Conservation (phyloP, 2,888 invertebrate genomes). For the Abscondita cerata region DNA sequence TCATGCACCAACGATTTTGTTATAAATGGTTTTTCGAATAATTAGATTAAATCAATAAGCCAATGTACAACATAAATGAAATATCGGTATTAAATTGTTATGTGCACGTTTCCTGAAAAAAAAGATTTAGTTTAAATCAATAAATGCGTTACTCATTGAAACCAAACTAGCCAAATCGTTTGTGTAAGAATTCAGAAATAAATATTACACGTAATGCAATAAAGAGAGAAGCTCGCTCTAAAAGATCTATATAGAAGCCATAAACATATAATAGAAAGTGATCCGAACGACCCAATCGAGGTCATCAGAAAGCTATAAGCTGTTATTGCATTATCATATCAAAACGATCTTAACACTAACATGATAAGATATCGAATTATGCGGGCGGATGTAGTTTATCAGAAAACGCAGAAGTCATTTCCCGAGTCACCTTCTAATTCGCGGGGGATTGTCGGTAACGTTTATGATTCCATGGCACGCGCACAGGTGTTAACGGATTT, state of each 20-base stretch:
- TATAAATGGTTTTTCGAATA: not conserved
- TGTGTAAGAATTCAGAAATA: conserved; percentile 15
- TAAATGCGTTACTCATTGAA: conserved; percentile 6
- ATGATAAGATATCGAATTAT: conserved; percentile 36
- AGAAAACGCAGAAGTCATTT: conserved; percentile 34
- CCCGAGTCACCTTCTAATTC: conserved; percentile 32
- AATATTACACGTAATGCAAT: conserved; percentile 34
- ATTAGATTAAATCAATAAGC: not conserved
- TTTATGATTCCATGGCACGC: conserved; percentile 32
- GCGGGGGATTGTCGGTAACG: conserved; percentile 21
- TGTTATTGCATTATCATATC: conserved; percentile 36
- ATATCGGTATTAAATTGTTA: not conserved
- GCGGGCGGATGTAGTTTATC: conserved; percentile 32
- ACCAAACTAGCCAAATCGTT: not conserved
- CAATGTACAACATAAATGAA: not conserved
- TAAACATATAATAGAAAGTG: conserved; percentile 36
- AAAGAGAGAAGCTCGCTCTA: conserved; percentile 26
- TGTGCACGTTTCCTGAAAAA: conserved; percentile 1
- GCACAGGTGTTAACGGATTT: conserved; percentile 32
- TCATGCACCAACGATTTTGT: not conserved
- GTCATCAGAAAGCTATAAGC: conserved; percentile 36
- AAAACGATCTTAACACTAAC: conserved; percentile 30
- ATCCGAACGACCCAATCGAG: conserved; percentile 34
- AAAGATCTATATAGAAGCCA: conserved; percentile 33
- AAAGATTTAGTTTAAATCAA: not conserved